A percentile compares a stretch with the other conserved stretches of the same genome.
These are phyloP conservation scores for Dione vanillae DNA, from an alignment of 2,888 invertebrate genomes.

Conservation along the genomic window DNA sequence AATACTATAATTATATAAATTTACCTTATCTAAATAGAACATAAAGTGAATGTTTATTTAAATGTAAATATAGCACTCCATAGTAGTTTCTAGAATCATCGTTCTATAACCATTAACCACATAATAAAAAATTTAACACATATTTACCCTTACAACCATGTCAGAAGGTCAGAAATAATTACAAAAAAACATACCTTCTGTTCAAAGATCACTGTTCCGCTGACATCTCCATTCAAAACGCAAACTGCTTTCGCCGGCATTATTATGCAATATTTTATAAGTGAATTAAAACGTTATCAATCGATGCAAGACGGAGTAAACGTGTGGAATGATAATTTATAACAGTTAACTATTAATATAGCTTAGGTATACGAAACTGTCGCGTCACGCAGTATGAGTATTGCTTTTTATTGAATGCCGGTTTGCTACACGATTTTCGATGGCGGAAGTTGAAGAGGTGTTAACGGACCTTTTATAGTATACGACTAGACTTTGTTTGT, in stretches of 20 bases:
- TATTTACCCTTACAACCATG: conserved; percentile 21
- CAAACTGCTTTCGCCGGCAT: conserved; percentile 92
- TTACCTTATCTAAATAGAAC: too few relatives aligned
- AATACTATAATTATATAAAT: too few relatives aligned
- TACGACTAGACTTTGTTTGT: neutral
- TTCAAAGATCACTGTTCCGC: conserved; percentile 91
- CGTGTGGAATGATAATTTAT: conserved; percentile 8
- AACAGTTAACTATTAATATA: conserved; percentile 2
- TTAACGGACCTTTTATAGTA: conserved; percentile 4
- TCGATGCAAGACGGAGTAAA: neutral
- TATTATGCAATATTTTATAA: conserved; percentile 45
- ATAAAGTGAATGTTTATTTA: neutral
- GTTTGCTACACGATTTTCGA: neutral
- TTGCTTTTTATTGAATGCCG: conserved; percentile 6
- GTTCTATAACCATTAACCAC: neutral
- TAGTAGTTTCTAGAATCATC: conserved; percentile 10
- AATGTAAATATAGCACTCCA: neutral
- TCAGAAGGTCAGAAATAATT: conserved; percentile 38
- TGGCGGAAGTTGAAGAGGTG: neutral
- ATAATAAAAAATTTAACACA: neutral
- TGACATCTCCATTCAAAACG: conserved; percentile 93
- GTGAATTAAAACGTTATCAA: neutral
- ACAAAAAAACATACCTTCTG: conserved; percentile 85
- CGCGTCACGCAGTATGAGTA: conserved; percentile 4
- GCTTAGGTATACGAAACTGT: neutral